Evolutionary conservation across 35 echinoderm and acorn worm genomes (phyloP), one percentile per base, ranked within the genome.

Genomic region (Acanthaster planci): DNA sequence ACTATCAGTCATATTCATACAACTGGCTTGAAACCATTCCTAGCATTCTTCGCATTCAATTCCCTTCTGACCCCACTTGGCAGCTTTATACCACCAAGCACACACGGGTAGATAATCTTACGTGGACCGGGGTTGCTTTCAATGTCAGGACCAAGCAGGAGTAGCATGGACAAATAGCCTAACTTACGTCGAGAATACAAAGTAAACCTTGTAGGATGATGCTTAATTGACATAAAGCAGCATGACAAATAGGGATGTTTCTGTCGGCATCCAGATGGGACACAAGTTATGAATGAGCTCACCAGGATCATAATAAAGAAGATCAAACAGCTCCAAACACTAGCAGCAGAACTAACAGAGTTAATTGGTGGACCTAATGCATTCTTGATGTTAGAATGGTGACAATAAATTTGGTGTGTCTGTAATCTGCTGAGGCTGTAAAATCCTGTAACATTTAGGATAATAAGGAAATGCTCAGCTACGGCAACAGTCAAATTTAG

Each of bases 61-160:
- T 3, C 67, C 84, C 77, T 35, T 86, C 76, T 86, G 75, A 36
- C 75, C 84, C 84, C 84, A 86, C 37, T 86, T 86, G 23, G 84
- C 68, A 35, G 84, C 84, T 38, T 86, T 86, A n/a, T n/a, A 77
- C 76, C 52, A 77, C 84, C 77, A 77, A 86, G 21, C 68, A 77
- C 47, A 42, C 84, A 86, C 53, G 84, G 84, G 47, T 86, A 86
- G 21, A 77, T 51, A 76, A 77, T 83, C 54, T 39, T 76, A 37
- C 47, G 26, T 44, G 84, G 64, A 44, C 84, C 26, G 21, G 84
- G 68, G 84, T 85, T 76, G 27, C 18, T 51, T 86, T 86, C 84
- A 31, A 86, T 36, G 78, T 86, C 84, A 52, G 67, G 22, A 38
- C 67, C 68, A 34, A 86, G 84, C n/a, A 86, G 22, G 44, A 83